Evolutionary conservation across 2,888 invertebrate genomes (phyloP), one percentile per base, ranked within the genome.

Genomic region (Campoplex nolae): DNA sequence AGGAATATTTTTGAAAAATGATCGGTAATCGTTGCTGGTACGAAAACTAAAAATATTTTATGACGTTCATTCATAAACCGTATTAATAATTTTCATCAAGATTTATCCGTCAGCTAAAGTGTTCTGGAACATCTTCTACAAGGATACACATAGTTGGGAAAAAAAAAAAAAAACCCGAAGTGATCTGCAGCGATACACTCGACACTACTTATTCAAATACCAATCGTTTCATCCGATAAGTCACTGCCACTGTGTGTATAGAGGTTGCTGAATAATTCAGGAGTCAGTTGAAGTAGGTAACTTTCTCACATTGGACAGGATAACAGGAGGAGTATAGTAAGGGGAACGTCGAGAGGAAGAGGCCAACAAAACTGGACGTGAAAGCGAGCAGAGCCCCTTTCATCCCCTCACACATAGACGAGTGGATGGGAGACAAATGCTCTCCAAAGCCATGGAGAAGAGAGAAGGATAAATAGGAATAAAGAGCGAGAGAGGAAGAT

Each of bases 161-260:
- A 6, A 8, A 16, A 35, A 6, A 65, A 67, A 73, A 73, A 82
- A 67, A 77, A n/a, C n/a, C n/a, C 81, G 42, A 38, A 81, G 67
- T 62, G 81, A 67, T 85, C 77, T 67, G 73, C 32, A 62, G 62
- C 32, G 62, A 62, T 32, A 86, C 79, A 80, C 79, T 73, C 78
- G 83, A 77, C 79, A 71, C 75, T 83, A 79, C 86, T 83, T 92
- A 92, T 92, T 91, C 91, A 91, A 91, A 92, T 91, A 90, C 90
- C 90, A 88, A 89, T 92, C 89, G 90, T 89, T 91, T 88, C 81
- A 88, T 82, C 88, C 91, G 88, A 91, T 91, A 92, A 92, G 91
- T 92, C 91, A 91, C 84, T 88, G 89, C 88, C 89, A 86, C n/a
- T 18, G 76, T 81, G 89, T 56, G 56, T 23, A n/a, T 86, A 88